phyloP scores from a whole-genome alignment of 2,797 vertebrate genomes.

The Sphenopsis melanotis region DNA sequence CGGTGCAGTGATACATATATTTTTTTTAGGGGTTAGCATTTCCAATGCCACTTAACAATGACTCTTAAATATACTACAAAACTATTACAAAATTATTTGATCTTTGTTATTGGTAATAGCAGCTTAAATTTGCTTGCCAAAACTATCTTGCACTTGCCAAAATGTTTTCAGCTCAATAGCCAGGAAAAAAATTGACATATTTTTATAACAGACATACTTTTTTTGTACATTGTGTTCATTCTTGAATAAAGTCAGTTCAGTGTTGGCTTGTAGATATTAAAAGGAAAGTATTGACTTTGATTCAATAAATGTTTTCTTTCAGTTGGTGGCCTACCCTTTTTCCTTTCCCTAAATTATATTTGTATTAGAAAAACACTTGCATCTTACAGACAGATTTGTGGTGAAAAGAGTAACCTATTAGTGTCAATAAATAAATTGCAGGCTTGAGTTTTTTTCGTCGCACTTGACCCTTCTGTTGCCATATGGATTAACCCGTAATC shows the following conservation, averaged over 20 bases:
- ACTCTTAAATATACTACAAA: conserved; percentile 26
- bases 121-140: conserved; percentile 53
- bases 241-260: conserved; percentile 80
- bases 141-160: conserved; percentile 67
- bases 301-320: conserved; percentile 83
- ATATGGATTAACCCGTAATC: not conserved
- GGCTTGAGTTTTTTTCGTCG: not conserved
- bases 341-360: not conserved
- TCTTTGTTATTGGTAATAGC: conserved; percentile 25
- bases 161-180: conserved; percentile 71
- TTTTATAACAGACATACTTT: conserved; percentile 82
- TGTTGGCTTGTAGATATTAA: conserved; percentile 85
- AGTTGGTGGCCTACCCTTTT: conserved; percentile 48
- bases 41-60: not conserved
- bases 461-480: not conserved
- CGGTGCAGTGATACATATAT: not conserved
- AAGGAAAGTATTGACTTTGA: conserved; percentile 81
- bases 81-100: conserved; percentile 15
- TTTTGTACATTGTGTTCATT: conserved; percentile 84
- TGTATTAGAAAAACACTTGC: not conserved
- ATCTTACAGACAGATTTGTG: not conserved
- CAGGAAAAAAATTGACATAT: conserved; percentile 74
- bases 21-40: not conserved
- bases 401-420: not conserved
- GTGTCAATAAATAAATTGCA: not conserved